Evolutionary conservation across 2,888 invertebrate genomes (phyloP), one percentile per base, ranked within the genome.

Genomic region (Scaptomyza cyrtandrae): DNA sequence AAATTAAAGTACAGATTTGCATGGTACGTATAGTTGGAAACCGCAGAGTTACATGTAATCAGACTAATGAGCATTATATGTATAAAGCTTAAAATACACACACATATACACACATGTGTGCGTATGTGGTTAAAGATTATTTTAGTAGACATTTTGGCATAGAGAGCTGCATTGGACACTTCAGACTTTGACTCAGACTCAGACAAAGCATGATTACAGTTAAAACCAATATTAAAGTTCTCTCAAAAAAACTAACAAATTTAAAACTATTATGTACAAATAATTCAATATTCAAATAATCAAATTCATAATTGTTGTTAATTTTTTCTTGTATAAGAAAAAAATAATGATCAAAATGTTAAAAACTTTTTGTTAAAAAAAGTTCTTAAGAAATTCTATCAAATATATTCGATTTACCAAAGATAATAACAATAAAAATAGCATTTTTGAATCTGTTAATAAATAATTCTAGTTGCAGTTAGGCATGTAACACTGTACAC

Each of bases 31-130:
- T 14, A 39, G 27, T 16, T 33, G 6, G 13, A 10, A 31, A 31
- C 29, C 37, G 16, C 45, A 39, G 11, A 45, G 37, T 39, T 66
- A 49, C 63, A 60, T 70, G 71, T 74, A 80, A 80, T 78, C 75
- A 86, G 77, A 73, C 78, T 78, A 78, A 84, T 73, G 77, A 84
- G 75, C 66, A 62, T 74, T 71, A 14, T 24, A 43, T 57, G 16
- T 49, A 49, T 13, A 27, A 43, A 27, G 39, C n/a, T 3, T 19
- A 24, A 14, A 14, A 19, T 11, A 27, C 11, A 35, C n/a, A 37
- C 14, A 7, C 24, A 2, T 9, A 50, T 16, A 29, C 11, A 11
- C 13, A 35, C 10, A 6, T 27, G n/a, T 19, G 24, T 14, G 9
- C 10, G 13, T 37, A 5, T 39, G 41, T 41, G 41, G 41, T 41